Evolutionary conservation across 2,797 vertebrate genomes (phyloP).

Genomic region (Galaxias olidus): DNA sequence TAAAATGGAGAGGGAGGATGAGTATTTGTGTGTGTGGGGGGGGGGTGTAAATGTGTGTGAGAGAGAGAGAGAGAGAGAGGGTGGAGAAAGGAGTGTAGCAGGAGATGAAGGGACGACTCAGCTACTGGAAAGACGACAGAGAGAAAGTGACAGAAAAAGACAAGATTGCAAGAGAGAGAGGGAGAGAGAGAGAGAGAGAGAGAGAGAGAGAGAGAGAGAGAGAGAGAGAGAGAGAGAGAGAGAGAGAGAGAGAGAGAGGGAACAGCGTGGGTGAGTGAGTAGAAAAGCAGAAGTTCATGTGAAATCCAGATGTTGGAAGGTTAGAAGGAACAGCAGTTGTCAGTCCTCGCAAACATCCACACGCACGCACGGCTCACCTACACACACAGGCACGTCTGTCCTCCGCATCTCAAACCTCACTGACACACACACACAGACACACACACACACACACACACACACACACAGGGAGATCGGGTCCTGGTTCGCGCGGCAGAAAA

Average conservation of each 20-base stretch:
- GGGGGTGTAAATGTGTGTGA: neutral
- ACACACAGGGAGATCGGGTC: neutral
- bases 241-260: neutral
- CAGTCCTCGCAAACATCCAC: no score
- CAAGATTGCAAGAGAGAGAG: neutral
- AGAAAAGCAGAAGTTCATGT: slow-evolving; percentile 6
- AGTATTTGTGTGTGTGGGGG: no score
- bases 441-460: neutral
- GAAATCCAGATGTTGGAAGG: slow-evolving; percentile 17
- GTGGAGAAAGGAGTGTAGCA: no score
- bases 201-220: neutral
- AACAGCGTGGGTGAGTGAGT: neutral
- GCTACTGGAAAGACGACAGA: no score
- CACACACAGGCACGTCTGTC: neutral
- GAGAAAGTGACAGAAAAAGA: no score
- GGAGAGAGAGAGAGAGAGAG: neutral
- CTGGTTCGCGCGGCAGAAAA: no score
- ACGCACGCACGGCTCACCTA: no score
- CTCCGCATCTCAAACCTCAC: slow-evolving; percentile 2
- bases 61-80: neutral
- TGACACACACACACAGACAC: no score
- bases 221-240: neutral
- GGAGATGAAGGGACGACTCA: no score
- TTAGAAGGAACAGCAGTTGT: neutral
- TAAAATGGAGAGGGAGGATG: no score